Conservation (phyloP, 2,113 vertebrate genomes). For the Thymallus thymallus region DNA sequence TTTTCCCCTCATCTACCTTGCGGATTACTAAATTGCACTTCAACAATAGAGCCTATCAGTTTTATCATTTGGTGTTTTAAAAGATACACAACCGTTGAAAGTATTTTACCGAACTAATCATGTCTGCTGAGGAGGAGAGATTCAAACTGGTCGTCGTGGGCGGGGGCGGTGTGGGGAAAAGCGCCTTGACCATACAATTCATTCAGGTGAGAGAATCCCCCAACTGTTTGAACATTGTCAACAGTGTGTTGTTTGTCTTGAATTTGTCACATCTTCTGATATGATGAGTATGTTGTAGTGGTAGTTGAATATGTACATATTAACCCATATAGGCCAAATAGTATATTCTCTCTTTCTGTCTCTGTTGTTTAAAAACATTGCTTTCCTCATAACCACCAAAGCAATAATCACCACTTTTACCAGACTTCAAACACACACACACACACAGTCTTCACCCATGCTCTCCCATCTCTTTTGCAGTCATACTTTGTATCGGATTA, state of each 20-base stretch:
- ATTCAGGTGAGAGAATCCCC: constrained; percentile 80
- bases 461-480: constrained; percentile 57
- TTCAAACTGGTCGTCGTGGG: constrained; percentile 92
- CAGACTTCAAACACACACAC: no score
- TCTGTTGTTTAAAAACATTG: no score
- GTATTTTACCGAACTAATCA: constrained; percentile 21
- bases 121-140: constrained; percentile 81
- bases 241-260: no score
- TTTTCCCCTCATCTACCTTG: no score
- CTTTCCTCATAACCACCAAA: background rate
- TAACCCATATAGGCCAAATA: no score
- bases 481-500: constrained; percentile 94
- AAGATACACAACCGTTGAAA: background rate
- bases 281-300: no score
- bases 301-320: no score
- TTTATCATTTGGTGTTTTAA: background rate
- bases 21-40: background rate
- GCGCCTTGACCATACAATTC: constrained; percentile 92
- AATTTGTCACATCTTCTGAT: no score
- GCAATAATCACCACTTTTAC: no score
- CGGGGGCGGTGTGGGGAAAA: constrained; percentile 91
- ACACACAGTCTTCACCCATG: background rate
- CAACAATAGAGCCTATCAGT: background rate
- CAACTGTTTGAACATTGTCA: no score
- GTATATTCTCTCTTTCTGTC: no score